Percentiles rank a stretch among this genome's conserved stretches.
Conservation (phyloP, 2,888 invertebrate species). For the Hypselothyrea guttata region DNA sequence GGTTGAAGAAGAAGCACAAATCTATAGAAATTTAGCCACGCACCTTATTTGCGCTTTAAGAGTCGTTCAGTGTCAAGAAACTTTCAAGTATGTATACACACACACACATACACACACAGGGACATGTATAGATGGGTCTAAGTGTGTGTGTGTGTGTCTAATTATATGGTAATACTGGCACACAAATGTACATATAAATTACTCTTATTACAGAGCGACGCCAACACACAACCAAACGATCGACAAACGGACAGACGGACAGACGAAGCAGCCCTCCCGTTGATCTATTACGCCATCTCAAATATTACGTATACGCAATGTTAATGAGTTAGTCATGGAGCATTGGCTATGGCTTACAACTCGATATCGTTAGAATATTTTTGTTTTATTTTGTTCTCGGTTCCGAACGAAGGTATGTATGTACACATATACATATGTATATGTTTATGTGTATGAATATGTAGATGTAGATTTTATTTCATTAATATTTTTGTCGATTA, state of each 20-base stretch:
- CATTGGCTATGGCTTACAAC: constrained; percentile 30
- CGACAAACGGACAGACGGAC: background rate
- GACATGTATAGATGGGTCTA: background rate
- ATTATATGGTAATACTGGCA: constrained; percentile 72
- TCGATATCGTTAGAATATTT: no score
- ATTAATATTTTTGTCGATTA: no score
- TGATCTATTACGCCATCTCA: constrained; percentile 70
- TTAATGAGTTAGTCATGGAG: constrained; percentile 59
- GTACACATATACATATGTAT: no score
- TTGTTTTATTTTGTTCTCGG: no score
- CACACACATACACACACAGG: no score
- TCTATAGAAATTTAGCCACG: constrained; percentile 31
- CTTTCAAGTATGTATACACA: constrained; percentile 50
- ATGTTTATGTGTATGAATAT: no score
- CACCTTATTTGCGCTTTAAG: constrained; percentile 39
- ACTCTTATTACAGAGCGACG: constrained; percentile 64
- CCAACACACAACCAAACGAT: constrained; percentile 30
- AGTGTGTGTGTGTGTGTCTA: constrained; percentile 50
- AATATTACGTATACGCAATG: constrained; percentile 53
- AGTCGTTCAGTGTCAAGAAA: constrained; percentile 66
- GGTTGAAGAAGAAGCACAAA: background rate
- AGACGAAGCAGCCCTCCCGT: constrained; percentile 50
- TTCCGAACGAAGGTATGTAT: no score
- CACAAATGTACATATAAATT: constrained; percentile 77
- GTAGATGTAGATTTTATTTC: no score